Percentiles rank a stretch among this genome's conserved stretches.
These are phyloP conservation scores for Salvelinus fontinalis DNA, from an alignment of 2,113 vertebrate genomes.

Conservation along the genomic window DNA sequence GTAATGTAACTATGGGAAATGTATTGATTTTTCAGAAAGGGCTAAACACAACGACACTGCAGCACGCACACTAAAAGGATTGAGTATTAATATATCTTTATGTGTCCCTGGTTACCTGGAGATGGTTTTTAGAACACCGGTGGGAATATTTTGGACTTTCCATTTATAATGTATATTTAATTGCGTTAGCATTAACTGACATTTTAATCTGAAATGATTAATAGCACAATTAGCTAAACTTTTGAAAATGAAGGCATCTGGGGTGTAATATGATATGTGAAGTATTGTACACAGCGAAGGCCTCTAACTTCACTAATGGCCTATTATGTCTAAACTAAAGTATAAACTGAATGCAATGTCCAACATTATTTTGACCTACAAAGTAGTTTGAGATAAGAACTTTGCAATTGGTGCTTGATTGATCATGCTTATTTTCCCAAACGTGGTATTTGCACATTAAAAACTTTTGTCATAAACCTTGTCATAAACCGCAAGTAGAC, in stretches of 20 bases:
- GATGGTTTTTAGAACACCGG: neutral
- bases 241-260: neutral
- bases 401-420: too few relatives aligned
- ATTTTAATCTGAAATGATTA: constrained; percentile 25
- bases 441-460: too few relatives aligned
- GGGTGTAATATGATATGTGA: constrained; percentile 18
- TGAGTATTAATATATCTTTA: too few relatives aligned
- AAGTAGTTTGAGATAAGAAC: neutral
- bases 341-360: neutral
- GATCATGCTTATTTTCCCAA: too few relatives aligned
- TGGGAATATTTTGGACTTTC: neutral
- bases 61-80: too few relatives aligned
- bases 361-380: neutral
- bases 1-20: too few relatives aligned
- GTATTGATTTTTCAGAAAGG: too few relatives aligned
- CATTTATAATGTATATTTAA: constrained; percentile 6
- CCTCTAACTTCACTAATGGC: neutral
- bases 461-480: too few relatives aligned
- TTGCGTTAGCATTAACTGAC: neutral
- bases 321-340: neutral
- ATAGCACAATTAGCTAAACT: constrained; percentile 10
- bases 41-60: too few relatives aligned
- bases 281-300: neutral
- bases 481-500: too few relatives aligned
- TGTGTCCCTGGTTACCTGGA: neutral